These are phyloP conservation scores for Penelope pileata DNA, from an alignment of 2,113 vertebrate genomes.

Conservation along the genomic window DNA sequence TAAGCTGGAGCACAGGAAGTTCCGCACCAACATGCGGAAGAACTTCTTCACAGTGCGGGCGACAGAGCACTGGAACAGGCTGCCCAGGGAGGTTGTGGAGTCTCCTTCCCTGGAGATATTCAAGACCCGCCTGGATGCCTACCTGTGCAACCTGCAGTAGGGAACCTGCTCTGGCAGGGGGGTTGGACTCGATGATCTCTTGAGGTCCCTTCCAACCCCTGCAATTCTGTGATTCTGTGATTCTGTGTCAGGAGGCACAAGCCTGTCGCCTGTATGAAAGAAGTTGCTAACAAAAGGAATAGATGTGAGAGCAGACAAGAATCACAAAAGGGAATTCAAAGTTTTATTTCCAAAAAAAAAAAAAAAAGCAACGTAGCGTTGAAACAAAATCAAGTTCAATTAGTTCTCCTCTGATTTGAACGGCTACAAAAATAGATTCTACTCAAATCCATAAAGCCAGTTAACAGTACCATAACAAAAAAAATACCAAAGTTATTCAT, in stretches of 20 bases:
- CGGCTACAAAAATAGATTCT: slow-evolving; percentile 60
- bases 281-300: neutral
- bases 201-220: too few species aligned
- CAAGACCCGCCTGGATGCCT: too few species aligned
- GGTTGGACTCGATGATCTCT: too few species aligned
- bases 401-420: slow-evolving; percentile 40
- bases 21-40: too few species aligned
- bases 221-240: too few species aligned
- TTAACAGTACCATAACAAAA: slow-evolving; percentile 46
- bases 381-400: slow-evolving; percentile 62
- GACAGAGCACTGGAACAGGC: too few species aligned
- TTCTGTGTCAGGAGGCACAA: neutral
- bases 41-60: too few species aligned
- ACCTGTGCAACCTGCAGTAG: too few species aligned
- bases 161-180: too few species aligned
- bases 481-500: slow-evolving; percentile 18
- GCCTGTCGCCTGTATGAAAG: neutral
- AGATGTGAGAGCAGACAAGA: slow-evolving; percentile 26
- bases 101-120: too few species aligned
- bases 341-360: slow-evolving; percentile 55
- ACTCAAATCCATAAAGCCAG: slow-evolving; percentile 32
- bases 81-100: too few species aligned
- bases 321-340: slow-evolving; percentile 58
- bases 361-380: slow-evolving; percentile 24
- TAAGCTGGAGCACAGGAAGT: too few species aligned